These are phyloP conservation scores for Cyphomyrmex costatus DNA, from an alignment of 1,140 invertebrate species.

Conservation along the genomic window DNA sequence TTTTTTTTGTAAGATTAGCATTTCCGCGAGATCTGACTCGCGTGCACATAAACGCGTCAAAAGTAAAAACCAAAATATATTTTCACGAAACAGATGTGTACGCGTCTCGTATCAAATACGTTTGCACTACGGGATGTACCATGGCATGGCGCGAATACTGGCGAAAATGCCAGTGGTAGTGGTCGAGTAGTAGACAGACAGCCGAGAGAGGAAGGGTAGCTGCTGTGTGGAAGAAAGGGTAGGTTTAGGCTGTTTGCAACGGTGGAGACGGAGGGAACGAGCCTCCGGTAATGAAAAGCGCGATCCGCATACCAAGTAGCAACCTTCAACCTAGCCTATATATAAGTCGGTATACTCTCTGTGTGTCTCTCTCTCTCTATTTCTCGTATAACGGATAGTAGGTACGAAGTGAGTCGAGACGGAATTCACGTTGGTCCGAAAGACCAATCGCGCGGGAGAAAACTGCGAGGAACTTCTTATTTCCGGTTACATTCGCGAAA, in stretches of 20 bases:
- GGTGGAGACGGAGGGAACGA: constrained; percentile 82
- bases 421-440: constrained; percentile 70
- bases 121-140: constrained; percentile 34
- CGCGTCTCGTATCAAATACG: constrained; percentile 36
- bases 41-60: not conserved
- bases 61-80: constrained; percentile 40
- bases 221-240: constrained; percentile 78
- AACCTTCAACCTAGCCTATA: constrained; percentile 84
- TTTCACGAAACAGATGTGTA: not conserved
- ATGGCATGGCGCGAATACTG: constrained; percentile 57
- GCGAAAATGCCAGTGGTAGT: constrained; percentile 52
- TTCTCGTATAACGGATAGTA: constrained; percentile 79
- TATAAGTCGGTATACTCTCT: constrained; percentile 76
- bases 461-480: constrained; percentile 73
- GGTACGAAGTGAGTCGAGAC: constrained; percentile 73
- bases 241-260: constrained; percentile 87
- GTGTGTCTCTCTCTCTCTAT: constrained; percentile 59
- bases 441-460: constrained; percentile 72
- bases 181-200: constrained; percentile 62
- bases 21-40: not conserved
- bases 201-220: constrained; percentile 72
- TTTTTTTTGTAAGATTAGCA: constrained; percentile 31
- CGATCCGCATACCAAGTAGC: constrained; percentile 87
- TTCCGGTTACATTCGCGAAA: constrained; percentile 58
- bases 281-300: constrained; percentile 87